Evolutionary conservation across 2,797 vertebrate genomes (phyloP), one percentile per base, ranked within the genome.

Genomic region (Pseudotriccus pelzelni): DNA sequence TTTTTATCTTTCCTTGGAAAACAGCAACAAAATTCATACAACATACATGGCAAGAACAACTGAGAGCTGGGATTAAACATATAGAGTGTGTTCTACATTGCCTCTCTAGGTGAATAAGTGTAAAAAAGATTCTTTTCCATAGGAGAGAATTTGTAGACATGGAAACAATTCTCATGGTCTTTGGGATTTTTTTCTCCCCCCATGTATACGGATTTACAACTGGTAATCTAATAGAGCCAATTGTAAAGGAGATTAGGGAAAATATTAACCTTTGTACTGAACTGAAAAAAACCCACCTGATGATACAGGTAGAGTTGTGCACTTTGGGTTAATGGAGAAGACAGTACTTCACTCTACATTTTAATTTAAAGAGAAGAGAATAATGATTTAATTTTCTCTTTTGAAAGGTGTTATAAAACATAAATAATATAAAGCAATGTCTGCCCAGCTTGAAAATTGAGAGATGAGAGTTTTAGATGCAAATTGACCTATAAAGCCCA

Each of bases 321-420:
- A 53, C 10, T 75, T 60, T 6, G 9, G 30, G 41, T 63, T 89
- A 94, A 72, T 39, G 43, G 17, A 55, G 56, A 67, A 73, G 22
- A 41, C 41, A 70, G 11, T 49, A 34, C 34, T 79, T 70, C 34
- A 36, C 7, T 36, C 49, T 30, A 12, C 9, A 20, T 37, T 67
- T 68, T 70, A 32, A 49, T 77, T 75, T 67, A 52, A 87, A 60
- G 19, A 47, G 7, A 74, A 85, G 67, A 77, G 34, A 74, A 34
- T 43, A 69, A 76, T 9, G 2, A 69, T 69, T 89, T 82, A 50
- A 91, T 91, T 74, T 90, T 87, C 67, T 53, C 32, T 56, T 85
- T 56, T 74, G 79, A 85, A 89, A 74, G 25, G 11, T 67, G 3
- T 2, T 70, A 20, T 74, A 70, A 94, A 92, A 30, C 10, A 55